Evolutionary conservation across 2,888 invertebrate genomes (phyloP).

Genomic region (Altica lythri): DNA sequence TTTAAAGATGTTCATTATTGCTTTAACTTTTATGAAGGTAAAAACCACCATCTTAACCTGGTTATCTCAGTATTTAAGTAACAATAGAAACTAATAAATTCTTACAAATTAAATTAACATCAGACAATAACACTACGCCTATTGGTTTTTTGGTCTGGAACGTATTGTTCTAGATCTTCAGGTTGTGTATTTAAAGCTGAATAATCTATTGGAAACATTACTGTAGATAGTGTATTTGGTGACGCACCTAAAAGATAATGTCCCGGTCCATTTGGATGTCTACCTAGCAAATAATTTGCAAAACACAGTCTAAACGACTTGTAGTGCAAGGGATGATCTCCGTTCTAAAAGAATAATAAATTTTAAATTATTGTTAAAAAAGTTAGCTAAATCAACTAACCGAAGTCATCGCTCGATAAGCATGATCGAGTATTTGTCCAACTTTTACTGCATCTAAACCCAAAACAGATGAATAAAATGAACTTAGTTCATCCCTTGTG

Average conservation of each 20-base stretch:
- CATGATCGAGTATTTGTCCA: slow-evolving; percentile 69
- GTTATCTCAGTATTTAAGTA: too few species aligned
- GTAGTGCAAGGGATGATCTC: slow-evolving; percentile 69
- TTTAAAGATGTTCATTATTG: too few species aligned
- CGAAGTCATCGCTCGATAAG: slow-evolving; percentile 74
- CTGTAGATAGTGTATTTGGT: slow-evolving; percentile 61
- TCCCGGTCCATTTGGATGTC: slow-evolving; percentile 76
- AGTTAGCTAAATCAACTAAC: slow-evolving; percentile 57
- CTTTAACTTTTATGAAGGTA: too few species aligned
- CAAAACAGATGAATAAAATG: slow-evolving; percentile 74
- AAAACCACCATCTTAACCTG: too few species aligned
- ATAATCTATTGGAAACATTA: slow-evolving; percentile 76
- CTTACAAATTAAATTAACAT: slow-evolving; percentile 20
- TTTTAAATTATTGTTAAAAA: slow-evolving; percentile 2
- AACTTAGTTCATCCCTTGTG: slow-evolving; percentile 67
- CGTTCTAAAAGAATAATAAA: slow-evolving; percentile 63
- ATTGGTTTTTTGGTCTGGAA: slow-evolving; percentile 70
- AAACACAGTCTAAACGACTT: slow-evolving; percentile 73
- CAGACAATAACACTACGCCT: slow-evolving; percentile 72
- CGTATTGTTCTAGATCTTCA: slow-evolving; percentile 72
- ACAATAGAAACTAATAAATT: too few species aligned
- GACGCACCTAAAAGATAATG: slow-evolving; percentile 73
- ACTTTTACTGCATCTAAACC: slow-evolving; percentile 66
- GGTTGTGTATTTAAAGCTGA: slow-evolving; percentile 74
- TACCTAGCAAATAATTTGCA: slow-evolving; percentile 75